A percentile compares a stretch with the other conserved stretches of the same genome.
Evolutionary conservation across 2,797 vertebrate species (phyloP).

Genomic region (Ctenosaura bakeri): DNA sequence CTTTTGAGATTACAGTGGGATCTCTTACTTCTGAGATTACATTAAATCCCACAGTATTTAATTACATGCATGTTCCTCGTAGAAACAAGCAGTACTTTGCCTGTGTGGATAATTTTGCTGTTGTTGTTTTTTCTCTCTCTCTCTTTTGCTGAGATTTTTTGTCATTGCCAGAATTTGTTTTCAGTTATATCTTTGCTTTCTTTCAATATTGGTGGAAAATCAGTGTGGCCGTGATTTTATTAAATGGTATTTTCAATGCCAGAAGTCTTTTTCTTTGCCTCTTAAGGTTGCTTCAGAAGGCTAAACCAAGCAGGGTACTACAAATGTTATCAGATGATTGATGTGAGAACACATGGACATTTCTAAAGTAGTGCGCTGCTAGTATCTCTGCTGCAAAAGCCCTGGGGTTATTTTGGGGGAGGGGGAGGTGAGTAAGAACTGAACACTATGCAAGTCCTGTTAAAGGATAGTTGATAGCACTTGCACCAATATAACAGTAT

Average conservation of each 20-base stretch:
- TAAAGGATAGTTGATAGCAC: neutral
- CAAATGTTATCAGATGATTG: constrained; percentile 21
- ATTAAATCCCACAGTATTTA: constrained; percentile 62
- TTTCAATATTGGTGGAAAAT: constrained; percentile 20
- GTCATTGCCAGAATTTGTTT: constrained; percentile 35
- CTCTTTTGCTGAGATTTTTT: constrained; percentile 26
- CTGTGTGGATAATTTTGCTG: constrained; percentile 30
- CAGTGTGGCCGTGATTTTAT: constrained; percentile 37
- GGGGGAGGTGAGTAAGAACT: neutral
- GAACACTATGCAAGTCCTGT: neutral
- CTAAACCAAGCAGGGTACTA: neutral
- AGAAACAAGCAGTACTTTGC: constrained; percentile 49
- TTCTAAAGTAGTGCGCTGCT: neutral
- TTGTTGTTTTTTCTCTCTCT: too few species aligned
- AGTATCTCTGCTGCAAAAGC: neutral
- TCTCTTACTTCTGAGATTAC: constrained; percentile 67
- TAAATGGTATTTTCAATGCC: constrained; percentile 30
- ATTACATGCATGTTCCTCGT: constrained; percentile 64
- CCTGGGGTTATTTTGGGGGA: too few species aligned
- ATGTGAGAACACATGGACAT: neutral
- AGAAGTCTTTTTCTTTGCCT: neutral
- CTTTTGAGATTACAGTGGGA: constrained; percentile 64
- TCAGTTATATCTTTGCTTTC: constrained; percentile 26
- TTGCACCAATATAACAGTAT: neutral
- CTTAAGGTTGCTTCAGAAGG: neutral